Percentiles rank a stretch among this genome's conserved stretches.
Conservation (phyloP, 2,888 invertebrate genomes). For the Cephus rjabovi region DNA sequence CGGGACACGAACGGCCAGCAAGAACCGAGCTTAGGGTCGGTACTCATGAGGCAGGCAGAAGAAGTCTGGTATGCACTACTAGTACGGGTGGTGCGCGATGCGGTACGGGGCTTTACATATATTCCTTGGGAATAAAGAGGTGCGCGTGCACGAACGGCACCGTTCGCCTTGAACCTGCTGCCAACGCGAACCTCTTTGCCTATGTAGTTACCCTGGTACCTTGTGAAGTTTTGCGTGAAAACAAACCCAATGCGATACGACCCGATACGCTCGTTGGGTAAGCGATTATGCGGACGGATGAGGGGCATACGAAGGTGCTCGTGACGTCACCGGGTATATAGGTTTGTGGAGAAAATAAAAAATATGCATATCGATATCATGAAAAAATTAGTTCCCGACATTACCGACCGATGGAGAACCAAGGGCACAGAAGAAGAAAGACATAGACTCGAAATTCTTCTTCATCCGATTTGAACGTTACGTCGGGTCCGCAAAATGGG, state of each 20-base stretch:
- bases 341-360: too few species aligned
- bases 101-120: not conserved
- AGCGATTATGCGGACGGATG: not conserved
- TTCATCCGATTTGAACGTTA: not conserved
- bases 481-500: not conserved
- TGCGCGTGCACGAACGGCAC: constrained; percentile 11
- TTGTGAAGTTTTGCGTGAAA: constrained; percentile 44
- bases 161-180: constrained; percentile 44
- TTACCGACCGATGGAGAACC: not conserved
- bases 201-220: constrained; percentile 8
- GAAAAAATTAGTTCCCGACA: not conserved
- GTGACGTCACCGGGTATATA: not conserved
- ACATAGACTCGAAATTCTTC: not conserved
- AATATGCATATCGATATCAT: not conserved
- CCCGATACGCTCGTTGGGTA: constrained; percentile 42
- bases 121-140: constrained; percentile 12
- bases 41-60: not conserved
- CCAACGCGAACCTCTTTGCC: constrained; percentile 9
- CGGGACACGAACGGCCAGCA: not conserved
- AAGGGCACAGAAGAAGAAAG: not conserved
- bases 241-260: constrained; percentile 44
- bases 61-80: not conserved
- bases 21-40: not conserved
- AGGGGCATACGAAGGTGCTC: not conserved
- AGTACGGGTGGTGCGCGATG: constrained; percentile 14